Evolutionary conservation across 1,140 invertebrate genomes (phyloP).

Genomic region (Arctopsyche grandis): DNA sequence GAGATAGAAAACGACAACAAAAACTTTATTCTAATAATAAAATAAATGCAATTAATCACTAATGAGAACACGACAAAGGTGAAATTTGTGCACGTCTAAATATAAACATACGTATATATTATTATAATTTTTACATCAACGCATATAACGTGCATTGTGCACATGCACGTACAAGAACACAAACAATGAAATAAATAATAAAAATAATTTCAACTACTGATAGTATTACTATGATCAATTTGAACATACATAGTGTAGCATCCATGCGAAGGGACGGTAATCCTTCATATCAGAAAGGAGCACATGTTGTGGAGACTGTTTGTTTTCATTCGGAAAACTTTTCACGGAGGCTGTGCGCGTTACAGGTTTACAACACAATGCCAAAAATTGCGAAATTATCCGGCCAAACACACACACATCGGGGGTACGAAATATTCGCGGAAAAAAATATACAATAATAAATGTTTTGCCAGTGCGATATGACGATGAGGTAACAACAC

Average conservation of each 20-base stretch:
- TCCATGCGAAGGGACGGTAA: slow-evolving; percentile 8
- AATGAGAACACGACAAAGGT: neutral
- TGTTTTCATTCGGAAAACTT: neutral
- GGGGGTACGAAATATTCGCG: neutral
- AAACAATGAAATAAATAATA: neutral
- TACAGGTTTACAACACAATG: neutral
- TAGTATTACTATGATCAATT: neutral
- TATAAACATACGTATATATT: neutral
- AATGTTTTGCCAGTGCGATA: neutral
- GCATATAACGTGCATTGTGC: too few relatives aligned
- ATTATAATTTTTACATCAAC: neutral
- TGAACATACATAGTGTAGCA: slow-evolving; percentile 21
- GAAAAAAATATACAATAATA: neutral
- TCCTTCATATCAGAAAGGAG: slow-evolving; percentile 18
- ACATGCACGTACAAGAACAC: neutral
- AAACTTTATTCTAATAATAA: too few relatives aligned
- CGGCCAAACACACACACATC: neutral
- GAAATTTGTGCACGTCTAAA: neutral
- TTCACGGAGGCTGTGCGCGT: neutral
- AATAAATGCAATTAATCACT: neutral
- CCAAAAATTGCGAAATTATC: neutral
- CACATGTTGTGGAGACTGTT: neutral
- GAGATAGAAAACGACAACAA: neutral
- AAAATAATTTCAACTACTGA: neutral
- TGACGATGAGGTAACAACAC: too few relatives aligned